A percentile compares a stretch with the other conserved stretches of the same genome.
Evolutionary conservation across 1,140 invertebrate genomes (phyloP).

Genomic region (Araneus ventricosus): DNA sequence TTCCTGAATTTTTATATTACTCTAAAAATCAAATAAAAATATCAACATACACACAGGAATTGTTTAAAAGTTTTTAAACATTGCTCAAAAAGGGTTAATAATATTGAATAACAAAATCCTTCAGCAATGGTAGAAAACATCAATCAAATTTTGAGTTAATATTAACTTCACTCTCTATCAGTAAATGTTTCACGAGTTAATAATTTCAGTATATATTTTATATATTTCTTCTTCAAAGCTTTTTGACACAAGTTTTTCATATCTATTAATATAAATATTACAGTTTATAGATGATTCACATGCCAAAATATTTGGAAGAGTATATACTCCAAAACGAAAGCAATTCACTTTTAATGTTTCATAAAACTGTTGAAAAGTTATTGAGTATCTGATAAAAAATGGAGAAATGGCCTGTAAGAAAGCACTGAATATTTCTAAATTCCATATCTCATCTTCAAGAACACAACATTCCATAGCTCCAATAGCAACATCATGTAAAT

Average conservation of each 20-base stretch:
- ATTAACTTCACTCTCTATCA: no score
- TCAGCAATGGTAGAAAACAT: no score
- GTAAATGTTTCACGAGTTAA: no score
- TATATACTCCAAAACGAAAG: conserved; percentile 28
- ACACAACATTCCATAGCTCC: conserved; percentile 29
- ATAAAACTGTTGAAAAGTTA: conserved; percentile 29
- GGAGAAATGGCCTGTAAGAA: neutral
- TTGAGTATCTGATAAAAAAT: neutral
- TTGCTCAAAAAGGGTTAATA: no score
- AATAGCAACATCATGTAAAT: conserved; percentile 32
- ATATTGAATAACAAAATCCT: no score
- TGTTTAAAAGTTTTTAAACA: no score
- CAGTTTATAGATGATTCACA: neutral
- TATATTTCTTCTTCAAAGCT: neutral
- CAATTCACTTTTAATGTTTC: conserved; percentile 20
- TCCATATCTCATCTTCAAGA: neutral
- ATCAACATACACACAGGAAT: no score
- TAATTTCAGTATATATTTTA: neutral
- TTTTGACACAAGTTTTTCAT: neutral
- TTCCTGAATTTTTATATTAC: no score
- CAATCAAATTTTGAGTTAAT: no score
- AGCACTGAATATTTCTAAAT: neutral
- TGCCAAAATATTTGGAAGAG: neutral
- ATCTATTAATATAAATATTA: conserved; percentile 2
- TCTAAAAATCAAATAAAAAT: no score